These are phyloP conservation scores for Sussaba pulchella DNA, from an alignment of 2,888 invertebrate genomes.

Conservation along the genomic window DNA sequence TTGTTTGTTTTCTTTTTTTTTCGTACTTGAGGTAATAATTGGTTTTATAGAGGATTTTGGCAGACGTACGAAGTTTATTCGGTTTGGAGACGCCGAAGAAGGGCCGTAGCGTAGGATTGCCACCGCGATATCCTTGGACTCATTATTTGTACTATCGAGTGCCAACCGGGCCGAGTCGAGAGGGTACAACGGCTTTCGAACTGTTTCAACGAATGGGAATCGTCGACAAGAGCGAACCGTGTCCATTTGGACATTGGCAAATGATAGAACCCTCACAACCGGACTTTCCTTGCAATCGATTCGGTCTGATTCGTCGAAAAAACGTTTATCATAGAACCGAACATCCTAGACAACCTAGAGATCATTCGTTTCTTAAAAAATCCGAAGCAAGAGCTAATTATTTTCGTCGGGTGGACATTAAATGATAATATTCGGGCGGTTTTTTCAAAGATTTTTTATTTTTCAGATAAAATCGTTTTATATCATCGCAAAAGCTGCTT, in stretches of 20 bases:
- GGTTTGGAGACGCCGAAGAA: slow-evolving; percentile 84
- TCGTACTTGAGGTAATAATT: neutral
- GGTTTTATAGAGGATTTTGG: slow-evolving; percentile 73
- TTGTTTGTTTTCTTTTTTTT: neutral
- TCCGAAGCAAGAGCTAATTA: slow-evolving; percentile 42
- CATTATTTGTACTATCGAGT: slow-evolving; percentile 86
- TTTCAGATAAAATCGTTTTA: too few species aligned
- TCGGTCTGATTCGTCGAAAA: slow-evolving; percentile 62
- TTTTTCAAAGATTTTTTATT: neutral
- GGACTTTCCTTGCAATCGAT: slow-evolving; percentile 62
- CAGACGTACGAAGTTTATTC: slow-evolving; percentile 83
- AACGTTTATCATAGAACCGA: slow-evolving; percentile 51
- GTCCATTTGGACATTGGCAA: slow-evolving; percentile 86
- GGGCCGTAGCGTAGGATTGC: slow-evolving; percentile 84
- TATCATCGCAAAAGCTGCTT: too few species aligned
- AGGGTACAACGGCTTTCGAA: slow-evolving; percentile 84
- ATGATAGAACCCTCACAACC: slow-evolving; percentile 61
- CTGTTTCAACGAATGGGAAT: slow-evolving; percentile 86
- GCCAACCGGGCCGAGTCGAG: slow-evolving; percentile 85
- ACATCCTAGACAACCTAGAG: slow-evolving; percentile 51
- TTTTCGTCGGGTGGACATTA: slow-evolving; percentile 40
- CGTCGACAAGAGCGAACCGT: slow-evolving; percentile 82
- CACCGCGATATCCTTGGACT: slow-evolving; percentile 84
- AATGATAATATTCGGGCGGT: slow-evolving; percentile 27
- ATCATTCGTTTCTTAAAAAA: slow-evolving; percentile 52